phyloP scores from a whole-genome alignment of 2,113 vertebrate genomes.

The Naja naja region DNA sequence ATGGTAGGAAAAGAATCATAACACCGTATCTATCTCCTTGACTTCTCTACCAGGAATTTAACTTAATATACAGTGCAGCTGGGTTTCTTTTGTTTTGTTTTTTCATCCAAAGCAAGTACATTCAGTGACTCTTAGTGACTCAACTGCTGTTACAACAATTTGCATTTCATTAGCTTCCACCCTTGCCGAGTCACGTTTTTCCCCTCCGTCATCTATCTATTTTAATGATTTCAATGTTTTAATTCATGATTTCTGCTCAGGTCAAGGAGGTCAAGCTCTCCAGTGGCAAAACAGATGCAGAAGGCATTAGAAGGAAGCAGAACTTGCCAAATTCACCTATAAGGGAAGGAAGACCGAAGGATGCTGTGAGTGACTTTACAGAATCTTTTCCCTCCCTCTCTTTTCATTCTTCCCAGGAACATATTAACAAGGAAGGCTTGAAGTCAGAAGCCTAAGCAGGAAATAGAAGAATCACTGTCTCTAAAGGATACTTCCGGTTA shows the following conservation, averaged over 20 bases:
- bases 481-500: not conserved
- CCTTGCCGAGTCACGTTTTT: slow-evolving; percentile 11
- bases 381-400: not conserved
- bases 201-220: slow-evolving; percentile 23
- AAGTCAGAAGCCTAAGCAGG: not conserved
- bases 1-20: not conserved
- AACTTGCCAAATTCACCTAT: slow-evolving; percentile 25
- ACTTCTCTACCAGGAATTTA: not conserved
- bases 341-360: not conserved
- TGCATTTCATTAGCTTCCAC: slow-evolving; percentile 23
- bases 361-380: not conserved
- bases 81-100: not conserved
- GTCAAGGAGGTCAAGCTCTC: slow-evolving; percentile 16
- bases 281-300: not conserved
- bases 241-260: slow-evolving; percentile 43
- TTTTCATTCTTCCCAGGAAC: not conserved
- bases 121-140: not conserved
- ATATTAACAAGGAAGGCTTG: not conserved
- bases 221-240: slow-evolving; percentile 22
- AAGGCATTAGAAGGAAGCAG: slow-evolving; percentile 40
- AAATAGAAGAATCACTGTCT: not conserved
- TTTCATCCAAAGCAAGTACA: not conserved
- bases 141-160: slow-evolving; percentile 21
- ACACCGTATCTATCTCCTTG: not conserved
- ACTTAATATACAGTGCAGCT: slow-evolving; percentile 11